Evolutionary conservation across 2,797 vertebrate species (phyloP).

Genomic region (Austrolebias charrua): DNA sequence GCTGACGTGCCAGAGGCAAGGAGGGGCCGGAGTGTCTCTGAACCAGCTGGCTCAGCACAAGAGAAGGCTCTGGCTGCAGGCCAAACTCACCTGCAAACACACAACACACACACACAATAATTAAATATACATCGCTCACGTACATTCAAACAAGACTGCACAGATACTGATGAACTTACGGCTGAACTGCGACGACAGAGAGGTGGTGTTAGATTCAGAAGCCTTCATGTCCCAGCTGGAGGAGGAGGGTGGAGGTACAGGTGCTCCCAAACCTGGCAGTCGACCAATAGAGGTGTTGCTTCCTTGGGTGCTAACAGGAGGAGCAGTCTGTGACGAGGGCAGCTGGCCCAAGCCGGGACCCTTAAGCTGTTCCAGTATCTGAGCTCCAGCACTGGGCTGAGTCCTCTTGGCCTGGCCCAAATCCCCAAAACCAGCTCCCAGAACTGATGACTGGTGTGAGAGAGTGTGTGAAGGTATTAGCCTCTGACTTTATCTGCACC

Average conservation of each 20-base stretch:
- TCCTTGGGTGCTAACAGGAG: conserved; percentile 72
- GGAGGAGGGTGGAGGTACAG: conserved; percentile 65
- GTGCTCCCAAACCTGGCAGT: conserved; percentile 67
- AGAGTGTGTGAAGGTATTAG: neutral
- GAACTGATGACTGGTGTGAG: conserved; percentile 85
- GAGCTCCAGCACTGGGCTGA: conserved; percentile 84
- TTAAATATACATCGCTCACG: neutral
- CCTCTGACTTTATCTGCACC: neutral
- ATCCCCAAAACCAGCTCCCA: conserved; percentile 92
- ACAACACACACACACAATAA: conserved; percentile 20
- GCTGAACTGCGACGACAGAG: conserved; percentile 87
- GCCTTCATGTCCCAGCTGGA: conserved; percentile 90
- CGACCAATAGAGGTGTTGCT: conserved; percentile 67
- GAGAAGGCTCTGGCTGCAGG: conserved; percentile 94
- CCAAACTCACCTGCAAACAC: conserved; percentile 85
- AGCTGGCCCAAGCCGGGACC: conserved; percentile 86
- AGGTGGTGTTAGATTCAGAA: conserved; percentile 77
- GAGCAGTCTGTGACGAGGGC: conserved; percentile 75
- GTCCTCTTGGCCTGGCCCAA: conserved; percentile 85
- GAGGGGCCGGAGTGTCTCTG: conserved; percentile 85
- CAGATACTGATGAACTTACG: conserved; percentile 61
- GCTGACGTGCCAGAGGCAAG: conserved; percentile 74
- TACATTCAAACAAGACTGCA: neutral
- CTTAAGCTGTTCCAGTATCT: conserved; percentile 91
- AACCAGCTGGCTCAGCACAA: conserved; percentile 91